Percentiles rank a stretch among this genome's conserved stretches.
phyloP scores from a whole-genome alignment of 1,140 invertebrate genomes.

The Sminthurinus signatus region DNA sequence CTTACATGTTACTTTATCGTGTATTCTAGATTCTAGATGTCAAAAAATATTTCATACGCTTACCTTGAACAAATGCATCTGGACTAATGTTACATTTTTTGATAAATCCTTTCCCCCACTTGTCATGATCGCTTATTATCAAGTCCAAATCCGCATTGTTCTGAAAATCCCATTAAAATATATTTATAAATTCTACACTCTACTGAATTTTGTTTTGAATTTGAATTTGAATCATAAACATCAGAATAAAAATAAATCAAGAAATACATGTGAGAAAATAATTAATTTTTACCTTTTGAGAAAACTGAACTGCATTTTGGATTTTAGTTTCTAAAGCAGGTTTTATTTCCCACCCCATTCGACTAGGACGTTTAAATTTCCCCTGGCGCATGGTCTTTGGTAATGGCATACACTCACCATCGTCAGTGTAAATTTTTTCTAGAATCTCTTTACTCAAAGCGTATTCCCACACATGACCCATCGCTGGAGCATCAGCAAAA shows the following conservation, averaged over 20 bases:
- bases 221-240: too few species aligned
- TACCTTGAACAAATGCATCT: slow-evolving; percentile 46
- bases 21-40: too few species aligned
- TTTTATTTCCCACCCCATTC: slow-evolving; percentile 45
- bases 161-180: too few species aligned
- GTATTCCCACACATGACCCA: slow-evolving; percentile 54
- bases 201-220: too few species aligned
- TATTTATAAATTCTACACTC: too few species aligned
- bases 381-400: slow-evolving; percentile 44
- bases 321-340: slow-evolving; percentile 41
- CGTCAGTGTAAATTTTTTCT: slow-evolving; percentile 46
- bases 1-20: too few species aligned
- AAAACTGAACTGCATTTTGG: slow-evolving; percentile 42
- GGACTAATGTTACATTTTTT: slow-evolving; percentile 51
- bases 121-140: slow-evolving; percentile 46
- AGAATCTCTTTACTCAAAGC: slow-evolving; percentile 49
- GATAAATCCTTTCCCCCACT: slow-evolving; percentile 53
- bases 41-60: too few species aligned
- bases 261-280: slow-evolving; percentile 1
- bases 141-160: slow-evolving; percentile 50
- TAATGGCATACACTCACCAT: slow-evolving; percentile 46
- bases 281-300: slow-evolving; percentile 41
- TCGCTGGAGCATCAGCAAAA: slow-evolving; percentile 51
- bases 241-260: too few species aligned
- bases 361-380: slow-evolving; percentile 38